Evolutionary conservation across 2,113 vertebrate genomes (phyloP).

Genomic region (Aspidoscelis tigris): DNA sequence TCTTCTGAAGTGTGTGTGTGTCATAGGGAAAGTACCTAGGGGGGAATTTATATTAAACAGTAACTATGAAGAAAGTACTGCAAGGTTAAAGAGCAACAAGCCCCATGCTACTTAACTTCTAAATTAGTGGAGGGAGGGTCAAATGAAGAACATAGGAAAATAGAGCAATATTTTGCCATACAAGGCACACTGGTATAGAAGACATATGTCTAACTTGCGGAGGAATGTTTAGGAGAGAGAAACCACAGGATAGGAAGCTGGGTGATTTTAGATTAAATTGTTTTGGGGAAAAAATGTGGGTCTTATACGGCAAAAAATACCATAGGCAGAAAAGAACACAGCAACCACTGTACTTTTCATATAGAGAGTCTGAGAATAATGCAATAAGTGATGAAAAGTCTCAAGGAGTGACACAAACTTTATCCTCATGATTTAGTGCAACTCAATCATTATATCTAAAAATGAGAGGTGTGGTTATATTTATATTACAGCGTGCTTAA

Average conservation of each 20-base stretch:
- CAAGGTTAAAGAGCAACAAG: neutral
- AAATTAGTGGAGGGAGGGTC: neutral
- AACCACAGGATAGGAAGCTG: too few relatives aligned
- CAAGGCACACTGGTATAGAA: too few relatives aligned
- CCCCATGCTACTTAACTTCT: neutral
- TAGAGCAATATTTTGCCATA: accelerated
- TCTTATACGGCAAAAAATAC: too few relatives aligned
- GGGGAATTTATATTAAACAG: neutral
- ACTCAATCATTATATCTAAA: neutral
- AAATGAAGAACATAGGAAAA: neutral
- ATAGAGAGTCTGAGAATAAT: neutral
- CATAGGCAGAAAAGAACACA: constrained; percentile 7
- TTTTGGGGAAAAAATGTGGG: too few relatives aligned
- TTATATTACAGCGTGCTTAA: constrained; percentile 32
- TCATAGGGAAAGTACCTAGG: neutral
- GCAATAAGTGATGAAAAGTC: neutral
- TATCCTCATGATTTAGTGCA: constrained; percentile 11
- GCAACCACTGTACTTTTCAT: neutral
- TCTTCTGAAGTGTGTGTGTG: neutral
- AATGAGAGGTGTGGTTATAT: constrained; percentile 15
- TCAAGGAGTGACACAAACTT: neutral
- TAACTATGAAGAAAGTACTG: neutral
- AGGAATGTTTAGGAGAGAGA: too few relatives aligned
- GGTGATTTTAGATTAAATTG: too few relatives aligned
- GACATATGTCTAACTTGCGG: too few relatives aligned